Evolutionary conservation across 2,888 invertebrate species (phyloP), one percentile per base, ranked within the genome.

Genomic region (Rotaria macrura): DNA sequence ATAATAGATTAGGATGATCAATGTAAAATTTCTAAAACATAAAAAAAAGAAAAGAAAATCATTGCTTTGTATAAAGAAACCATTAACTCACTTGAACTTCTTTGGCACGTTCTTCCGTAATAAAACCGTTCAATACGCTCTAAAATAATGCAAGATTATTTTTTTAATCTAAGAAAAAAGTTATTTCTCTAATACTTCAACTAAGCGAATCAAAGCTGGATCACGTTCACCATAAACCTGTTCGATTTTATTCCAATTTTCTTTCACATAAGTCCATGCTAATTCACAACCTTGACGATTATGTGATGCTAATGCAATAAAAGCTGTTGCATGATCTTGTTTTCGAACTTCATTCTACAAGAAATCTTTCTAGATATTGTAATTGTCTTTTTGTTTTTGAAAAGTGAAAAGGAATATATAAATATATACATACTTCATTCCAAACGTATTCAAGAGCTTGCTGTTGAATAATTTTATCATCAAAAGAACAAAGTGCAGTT

Each of bases 211-310:
- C 10, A 79, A 79, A 79, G 40, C 40, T 34, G 23, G 9, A 25
- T 79, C 74, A 23, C 7, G 38, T 40, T 79, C 74, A 79, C 74
- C 74, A 79, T 43, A 79, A 25, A 23, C 23, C 7, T 79, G 40
- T 40, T 43, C 74, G 25, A 79, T 79, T 79, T 40, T 79, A 25
- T 79, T 20, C 74, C 74, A 79, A 79, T 79, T 79, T 43, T 79
- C n/a, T 79, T 79, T 23, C n/a, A 79, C 12, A 79, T 79, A 79
- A 4, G 23, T 43, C 74, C 74, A 79, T 43, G 9, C 23, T 23
- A 79, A 25, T 79, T 79, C 74, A 25, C 74, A 43, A 43, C 74
- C 74, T 23, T 43, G 7, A 43, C 23, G 25, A 79, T 79, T 79
- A 79, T 79, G 74, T 43, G 23, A 2, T 14, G 65, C 38, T 12